These are phyloP conservation scores for Pseudonaja textilis DNA, from an alignment of 2,113 vertebrate species.

Conservation along the genomic window DNA sequence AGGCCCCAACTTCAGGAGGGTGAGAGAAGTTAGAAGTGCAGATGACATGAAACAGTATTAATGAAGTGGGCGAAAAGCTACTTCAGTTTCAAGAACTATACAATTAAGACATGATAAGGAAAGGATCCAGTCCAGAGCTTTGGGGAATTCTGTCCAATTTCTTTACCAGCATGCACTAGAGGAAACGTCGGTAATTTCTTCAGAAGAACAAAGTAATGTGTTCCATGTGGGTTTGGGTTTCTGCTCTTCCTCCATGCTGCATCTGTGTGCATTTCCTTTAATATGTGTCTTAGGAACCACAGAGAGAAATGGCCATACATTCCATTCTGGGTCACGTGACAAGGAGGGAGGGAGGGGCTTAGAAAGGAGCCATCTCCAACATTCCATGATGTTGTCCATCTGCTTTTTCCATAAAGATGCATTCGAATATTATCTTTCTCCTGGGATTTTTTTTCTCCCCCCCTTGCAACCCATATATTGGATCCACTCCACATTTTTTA, in stretches of 20 bases:
- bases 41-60: slow-evolving; percentile 49
- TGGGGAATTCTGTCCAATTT: background rate
- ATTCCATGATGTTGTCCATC: background rate
- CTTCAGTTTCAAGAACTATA: slow-evolving; percentile 48
- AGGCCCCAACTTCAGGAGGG: slow-evolving; percentile 29
- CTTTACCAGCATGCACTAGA: background rate
- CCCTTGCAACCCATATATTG: background rate
- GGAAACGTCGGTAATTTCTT: background rate
- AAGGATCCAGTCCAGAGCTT: background rate
- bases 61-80: slow-evolving; percentile 50
- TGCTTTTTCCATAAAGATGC: background rate
- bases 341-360: background rate
- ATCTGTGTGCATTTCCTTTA: background rate
- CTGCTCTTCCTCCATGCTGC: background rate
- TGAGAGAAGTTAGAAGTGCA: slow-evolving; percentile 65
- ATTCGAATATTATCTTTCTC: background rate
- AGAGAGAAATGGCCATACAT: background rate
- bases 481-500: background rate
- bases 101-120: background rate
- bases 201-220: background rate
- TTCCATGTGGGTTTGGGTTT: background rate
- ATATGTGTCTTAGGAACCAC: background rate
- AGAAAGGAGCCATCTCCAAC: background rate
- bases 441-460: background rate
- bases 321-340: background rate